These are phyloP conservation scores for Lontra canadensis DNA, from an alignment of 2,113 vertebrate genomes.

Conservation along the genomic window DNA sequence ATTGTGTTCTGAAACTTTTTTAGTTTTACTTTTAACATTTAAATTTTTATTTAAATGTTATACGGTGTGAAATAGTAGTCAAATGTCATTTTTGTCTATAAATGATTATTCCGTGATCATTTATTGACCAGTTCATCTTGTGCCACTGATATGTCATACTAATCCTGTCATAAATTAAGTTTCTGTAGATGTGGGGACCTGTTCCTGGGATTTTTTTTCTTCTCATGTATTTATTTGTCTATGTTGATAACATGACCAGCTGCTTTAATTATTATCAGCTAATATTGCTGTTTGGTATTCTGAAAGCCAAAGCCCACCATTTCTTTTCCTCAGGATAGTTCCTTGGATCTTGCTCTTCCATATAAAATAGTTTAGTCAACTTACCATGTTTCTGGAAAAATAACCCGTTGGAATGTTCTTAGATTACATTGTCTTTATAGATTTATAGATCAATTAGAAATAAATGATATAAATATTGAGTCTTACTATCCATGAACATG, in stretches of 20 bases:
- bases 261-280: neutral
- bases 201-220: neutral
- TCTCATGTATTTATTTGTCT: neutral
- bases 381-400: neutral
- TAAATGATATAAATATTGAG: conserved; percentile 21
- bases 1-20: neutral
- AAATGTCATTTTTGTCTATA: conserved; percentile 7
- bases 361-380: neutral
- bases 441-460: conserved; percentile 1
- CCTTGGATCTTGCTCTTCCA: neutral
- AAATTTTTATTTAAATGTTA: neutral
- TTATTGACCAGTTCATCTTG: neutral
- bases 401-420: neutral
- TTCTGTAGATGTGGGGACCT: neutral
- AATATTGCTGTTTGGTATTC: neutral
- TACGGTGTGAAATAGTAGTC: neutral
- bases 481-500: neutral
- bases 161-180: neutral
- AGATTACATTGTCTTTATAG: neutral
- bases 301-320: neutral
- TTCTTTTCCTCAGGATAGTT: neutral
- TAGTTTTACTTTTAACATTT: neutral
- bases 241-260: neutral
- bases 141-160: neutral
- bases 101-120: neutral